phyloP scores from a whole-genome alignment of 2,888 invertebrate genomes.

The Cheilosia vulpina region DNA sequence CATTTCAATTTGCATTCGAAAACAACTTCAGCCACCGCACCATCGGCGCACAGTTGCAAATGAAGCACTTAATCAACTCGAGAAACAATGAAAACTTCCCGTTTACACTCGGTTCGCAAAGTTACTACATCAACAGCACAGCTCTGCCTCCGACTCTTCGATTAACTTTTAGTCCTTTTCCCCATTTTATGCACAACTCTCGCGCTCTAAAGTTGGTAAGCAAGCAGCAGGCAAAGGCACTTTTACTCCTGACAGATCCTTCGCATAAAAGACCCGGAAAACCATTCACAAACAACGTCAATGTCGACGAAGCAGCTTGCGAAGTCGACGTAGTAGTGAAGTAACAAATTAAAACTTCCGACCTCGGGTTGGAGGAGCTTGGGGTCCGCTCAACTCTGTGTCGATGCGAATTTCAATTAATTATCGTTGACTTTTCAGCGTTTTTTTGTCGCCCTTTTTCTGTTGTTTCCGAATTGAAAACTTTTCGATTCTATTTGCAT shows the following conservation, averaged over 20 bases:
- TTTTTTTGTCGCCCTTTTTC: constrained; percentile 13
- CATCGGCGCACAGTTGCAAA: constrained; percentile 68
- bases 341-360: constrained; percentile 71
- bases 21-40: constrained; percentile 37
- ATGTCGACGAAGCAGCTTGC: constrained; percentile 22
- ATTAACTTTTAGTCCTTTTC: constrained; percentile 47
- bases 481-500: constrained; percentile 41
- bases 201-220: constrained; percentile 28
- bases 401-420: constrained; percentile 66
- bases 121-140: constrained; percentile 72
- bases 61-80: constrained; percentile 73
- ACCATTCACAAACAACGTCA: constrained; percentile 46
- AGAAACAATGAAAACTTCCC: constrained; percentile 67
- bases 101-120: constrained; percentile 68
- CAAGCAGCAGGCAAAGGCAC: neutral
- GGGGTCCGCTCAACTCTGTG: constrained; percentile 32
- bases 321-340: constrained; percentile 38
- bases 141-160: neutral
- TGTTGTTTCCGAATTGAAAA: constrained; percentile 56
- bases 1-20: constrained; percentile 63
- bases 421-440: constrained; percentile 56
- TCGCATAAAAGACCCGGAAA: constrained; percentile 42
- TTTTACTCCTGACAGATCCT: constrained; percentile 25
- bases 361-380: constrained; percentile 20
- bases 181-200: constrained; percentile 6